Base-by-base conservation (phyloP, 2,797 vertebrate species). In the Setipinna tenuifilis region DNA sequence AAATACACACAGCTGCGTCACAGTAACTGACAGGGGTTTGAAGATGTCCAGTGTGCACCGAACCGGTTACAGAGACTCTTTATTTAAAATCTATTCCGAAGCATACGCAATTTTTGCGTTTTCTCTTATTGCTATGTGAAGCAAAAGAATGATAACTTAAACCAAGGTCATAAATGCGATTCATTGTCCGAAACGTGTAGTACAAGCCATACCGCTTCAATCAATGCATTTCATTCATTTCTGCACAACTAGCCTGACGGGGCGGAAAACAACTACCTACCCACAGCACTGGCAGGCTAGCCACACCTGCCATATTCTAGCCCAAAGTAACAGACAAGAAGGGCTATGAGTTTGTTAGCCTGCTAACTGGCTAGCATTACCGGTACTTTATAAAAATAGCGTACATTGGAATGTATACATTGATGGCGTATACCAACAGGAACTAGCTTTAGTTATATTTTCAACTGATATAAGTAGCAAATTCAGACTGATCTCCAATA, bases 171-270 rank as follows among this genome's bases (percentile, higher is more conserved):
- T 54, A 54, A 54, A 54, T 54, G 50, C 14, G 50, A 10, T 54
- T 54, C 50, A 54, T 54, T 54, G 50, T 54, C 50, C 14, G 50
- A 54, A 41, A 9, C 50, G 14, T 54, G 50, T 7, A 54, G 50
- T 54, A 1, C 7, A 9, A 54, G 50, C 50, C 14, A 54, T 54
- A 54, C 14, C 50, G 9, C 50, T 7, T 7, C 50, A 54, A 54
- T 54, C 50, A 54, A 54, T 54, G 71, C 16, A 21, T 44, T 78
- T 78, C 62, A 78, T 85, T 57, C 62, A 87, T 78, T 78, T 41
- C 71, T 87, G 81, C 23, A 82, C 46, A n/a, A 31, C 59, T 61
- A 61, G 25, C 80, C 78, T 82, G 71, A 78, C 71, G 41, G 71
- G 35, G 71, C 71, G 71, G 71, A 78, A 78, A 35, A 31, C 28